Evolutionary conservation across 2,888 invertebrate species (phyloP).

Genomic region (Apodemia hepburni): DNA sequence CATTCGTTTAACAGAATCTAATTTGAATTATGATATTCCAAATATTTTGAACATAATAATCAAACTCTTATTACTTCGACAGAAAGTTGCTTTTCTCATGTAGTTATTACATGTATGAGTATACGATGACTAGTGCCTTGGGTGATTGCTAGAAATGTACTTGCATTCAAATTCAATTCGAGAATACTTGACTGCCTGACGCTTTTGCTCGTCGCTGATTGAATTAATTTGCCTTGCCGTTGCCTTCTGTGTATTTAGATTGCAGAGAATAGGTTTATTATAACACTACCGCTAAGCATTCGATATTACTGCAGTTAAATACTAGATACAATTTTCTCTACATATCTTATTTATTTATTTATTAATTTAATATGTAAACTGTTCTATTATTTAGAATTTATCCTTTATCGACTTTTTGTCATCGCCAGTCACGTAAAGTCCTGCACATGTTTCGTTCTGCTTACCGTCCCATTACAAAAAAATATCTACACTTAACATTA

Average conservation of each 20-base stretch:
- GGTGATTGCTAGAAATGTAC: slow-evolving; percentile 14
- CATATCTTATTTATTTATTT: no score
- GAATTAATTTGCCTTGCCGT: slow-evolving; percentile 16
- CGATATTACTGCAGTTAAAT: neutral
- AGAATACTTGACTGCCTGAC: slow-evolving; percentile 16
- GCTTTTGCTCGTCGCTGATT: slow-evolving; percentile 10
- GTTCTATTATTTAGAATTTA: no score
- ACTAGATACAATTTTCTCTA: no score
- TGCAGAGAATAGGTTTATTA: slow-evolving; percentile 5
- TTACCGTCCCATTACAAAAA: no score
- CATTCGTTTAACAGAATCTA: neutral
- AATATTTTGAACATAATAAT: neutral
- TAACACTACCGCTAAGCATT: neutral
- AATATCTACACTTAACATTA: no score
- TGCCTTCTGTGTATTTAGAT: slow-evolving; percentile 4
- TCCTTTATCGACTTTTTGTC: no score
- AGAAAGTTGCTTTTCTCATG: neutral
- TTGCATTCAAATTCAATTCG: slow-evolving; percentile 15
- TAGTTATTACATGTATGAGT: neutral
- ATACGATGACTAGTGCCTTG: slow-evolving; percentile 6
- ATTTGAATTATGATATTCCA: slow-evolving; percentile 1
- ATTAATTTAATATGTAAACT: no score
- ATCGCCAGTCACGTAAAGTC: no score
- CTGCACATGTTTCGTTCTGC: no score
- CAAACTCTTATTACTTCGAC: neutral